Conservation (phyloP, 2,797 vertebrate genomes). For the Myotis findleyi region DNA sequence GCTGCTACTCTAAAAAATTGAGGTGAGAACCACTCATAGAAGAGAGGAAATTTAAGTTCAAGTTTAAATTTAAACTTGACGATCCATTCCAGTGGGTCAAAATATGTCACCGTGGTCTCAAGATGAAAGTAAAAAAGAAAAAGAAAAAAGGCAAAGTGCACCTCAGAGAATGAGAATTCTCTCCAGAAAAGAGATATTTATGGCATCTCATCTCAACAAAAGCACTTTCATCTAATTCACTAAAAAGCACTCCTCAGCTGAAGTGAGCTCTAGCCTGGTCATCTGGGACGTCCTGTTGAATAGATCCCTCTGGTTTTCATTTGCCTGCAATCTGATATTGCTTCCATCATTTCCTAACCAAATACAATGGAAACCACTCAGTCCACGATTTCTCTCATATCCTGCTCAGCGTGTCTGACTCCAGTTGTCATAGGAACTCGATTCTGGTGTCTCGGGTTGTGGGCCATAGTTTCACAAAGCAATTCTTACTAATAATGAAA, state of each 20-base stretch:
- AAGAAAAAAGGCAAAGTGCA: not conserved
- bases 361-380: not conserved
- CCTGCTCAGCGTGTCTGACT: not conserved
- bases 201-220: not conserved
- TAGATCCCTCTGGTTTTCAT: not conserved
- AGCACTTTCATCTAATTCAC: conserved; percentile 37
- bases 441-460: not conserved
- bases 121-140: not conserved
- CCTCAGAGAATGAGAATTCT: not conserved
- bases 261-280: not conserved
- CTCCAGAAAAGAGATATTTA: not conserved
- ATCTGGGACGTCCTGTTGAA: not conserved
- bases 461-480: not conserved
- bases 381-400: not conserved
- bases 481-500: conserved; percentile 15
- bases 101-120: not conserved
- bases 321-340: not conserved
- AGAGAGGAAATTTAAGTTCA: conserved; percentile 24
- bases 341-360: not conserved
- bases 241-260: not conserved
- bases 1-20: not conserved
- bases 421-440: not conserved
- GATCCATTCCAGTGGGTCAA: not conserved
- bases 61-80: conserved; percentile 22
- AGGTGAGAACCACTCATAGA: not conserved